Evolutionary conservation across 1,140 invertebrate species (phyloP).

Genomic region (Drosophila orosa): DNA sequence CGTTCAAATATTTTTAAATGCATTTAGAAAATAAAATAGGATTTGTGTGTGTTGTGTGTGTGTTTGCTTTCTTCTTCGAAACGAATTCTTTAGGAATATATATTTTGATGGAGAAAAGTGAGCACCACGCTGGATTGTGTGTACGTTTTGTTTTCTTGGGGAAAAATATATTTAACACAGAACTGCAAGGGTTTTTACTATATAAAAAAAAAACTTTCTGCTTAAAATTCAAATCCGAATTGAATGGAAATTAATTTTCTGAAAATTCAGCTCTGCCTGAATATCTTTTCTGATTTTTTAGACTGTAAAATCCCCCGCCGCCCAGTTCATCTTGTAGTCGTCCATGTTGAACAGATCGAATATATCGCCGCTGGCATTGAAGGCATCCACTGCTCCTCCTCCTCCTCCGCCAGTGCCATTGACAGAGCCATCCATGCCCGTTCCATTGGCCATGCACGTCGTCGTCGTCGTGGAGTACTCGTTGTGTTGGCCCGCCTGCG

Average conservation of each 20-base stretch:
- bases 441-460: constrained; percentile 33
- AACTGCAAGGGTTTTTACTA: constrained; percentile 5
- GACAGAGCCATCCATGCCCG: constrained; percentile 6
- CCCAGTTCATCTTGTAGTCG: constrained; percentile 84
- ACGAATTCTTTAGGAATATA: constrained; percentile 72
- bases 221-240: constrained; percentile 5
- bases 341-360: constrained; percentile 84
- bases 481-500: constrained; percentile 55
- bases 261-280: constrained; percentile 1
- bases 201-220: background rate
- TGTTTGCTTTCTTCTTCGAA: constrained; percentile 40
- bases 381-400: constrained; percentile 63
- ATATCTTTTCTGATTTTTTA: constrained; percentile 27
- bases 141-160: constrained; percentile 22
- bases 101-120: constrained; percentile 58
- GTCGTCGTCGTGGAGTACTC: constrained; percentile 27
- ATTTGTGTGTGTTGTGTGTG: constrained; percentile 47
- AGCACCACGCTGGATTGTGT: constrained; percentile 64
- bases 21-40: constrained; percentile 82
- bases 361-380: constrained; percentile 72
- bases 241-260: background rate
- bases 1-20: constrained; percentile 79
- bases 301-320: constrained; percentile 81
- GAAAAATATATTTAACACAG: constrained; percentile 8
- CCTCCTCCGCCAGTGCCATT: constrained; percentile 10